Conservation (phyloP, 2,888 invertebrate species). For the Leptopterna dolabrata region DNA sequence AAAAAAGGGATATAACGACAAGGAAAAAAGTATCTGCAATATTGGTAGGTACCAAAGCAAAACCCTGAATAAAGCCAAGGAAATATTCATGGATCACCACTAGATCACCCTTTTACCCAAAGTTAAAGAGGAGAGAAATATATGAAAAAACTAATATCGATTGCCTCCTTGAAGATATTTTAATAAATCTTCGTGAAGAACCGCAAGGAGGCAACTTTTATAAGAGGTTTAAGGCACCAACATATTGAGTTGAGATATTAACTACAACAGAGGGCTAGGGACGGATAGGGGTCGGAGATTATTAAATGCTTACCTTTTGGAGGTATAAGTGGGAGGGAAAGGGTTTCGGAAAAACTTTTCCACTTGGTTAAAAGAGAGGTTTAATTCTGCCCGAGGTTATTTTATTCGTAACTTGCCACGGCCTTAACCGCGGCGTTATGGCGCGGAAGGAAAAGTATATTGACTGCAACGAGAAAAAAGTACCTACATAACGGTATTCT, state of each 20-base stretch:
- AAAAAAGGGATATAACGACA: too few relatives aligned
- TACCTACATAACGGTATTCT: too few relatives aligned
- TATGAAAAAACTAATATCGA: not conserved
- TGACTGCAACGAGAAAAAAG: too few relatives aligned
- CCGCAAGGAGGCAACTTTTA: constrained; percentile 19
- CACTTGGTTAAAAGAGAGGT: constrained; percentile 40
- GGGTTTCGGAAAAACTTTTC: constrained; percentile 33
- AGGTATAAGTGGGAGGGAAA: constrained; percentile 20
- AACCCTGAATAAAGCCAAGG: not conserved
- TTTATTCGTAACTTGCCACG: constrained; percentile 9
- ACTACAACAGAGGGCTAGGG: constrained; percentile 7
- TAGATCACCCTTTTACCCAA: not conserved
- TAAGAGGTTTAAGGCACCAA: constrained; percentile 23
- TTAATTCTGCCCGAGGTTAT: constrained; percentile 31
- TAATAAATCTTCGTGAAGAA: constrained; percentile 38
- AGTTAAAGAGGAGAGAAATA: not conserved
- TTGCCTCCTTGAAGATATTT: constrained; percentile 22
- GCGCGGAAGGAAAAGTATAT: not conserved
- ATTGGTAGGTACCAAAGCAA: too few relatives aligned
- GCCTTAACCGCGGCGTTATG: not conserved
- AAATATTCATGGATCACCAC: not conserved
- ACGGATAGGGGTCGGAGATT: not conserved
- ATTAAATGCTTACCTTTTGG: constrained; percentile 43
- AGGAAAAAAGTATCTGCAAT: too few relatives aligned
- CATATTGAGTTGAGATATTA: constrained; percentile 52